Percentiles rank a stretch among this genome's conserved stretches.
Evolutionary conservation across 2,888 invertebrate species (phyloP).

Genomic region (Choreutis nemorana): DNA sequence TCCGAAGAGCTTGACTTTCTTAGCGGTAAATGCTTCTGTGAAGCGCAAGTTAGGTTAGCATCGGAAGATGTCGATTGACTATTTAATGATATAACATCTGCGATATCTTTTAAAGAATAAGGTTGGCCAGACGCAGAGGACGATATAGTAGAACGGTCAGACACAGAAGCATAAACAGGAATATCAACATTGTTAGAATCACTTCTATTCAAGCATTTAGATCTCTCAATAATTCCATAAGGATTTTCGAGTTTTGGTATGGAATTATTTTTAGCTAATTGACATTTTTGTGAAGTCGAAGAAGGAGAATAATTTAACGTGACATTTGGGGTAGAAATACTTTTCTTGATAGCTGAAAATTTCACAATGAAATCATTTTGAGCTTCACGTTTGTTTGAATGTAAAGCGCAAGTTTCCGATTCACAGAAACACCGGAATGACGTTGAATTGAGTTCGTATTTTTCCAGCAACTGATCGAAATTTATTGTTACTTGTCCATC

Average conservation of each 20-base stretch:
- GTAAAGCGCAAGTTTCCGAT: constrained; percentile 37
- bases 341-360: constrained; percentile 52
- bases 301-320: constrained; percentile 37
- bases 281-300: constrained; percentile 27
- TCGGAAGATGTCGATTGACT: constrained; percentile 36
- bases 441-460: constrained; percentile 31
- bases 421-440: constrained; percentile 58
- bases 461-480: constrained; percentile 27
- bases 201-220: constrained; percentile 17
- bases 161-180: constrained; percentile 34
- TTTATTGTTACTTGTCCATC: constrained; percentile 37
- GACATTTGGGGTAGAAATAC: constrained; percentile 56
- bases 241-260: constrained; percentile 49
- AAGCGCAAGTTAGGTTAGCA: constrained; percentile 40
- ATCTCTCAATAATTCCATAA: constrained; percentile 34
- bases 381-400: constrained; percentile 35
- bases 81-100: constrained; percentile 46
- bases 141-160: constrained; percentile 34
- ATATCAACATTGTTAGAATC: constrained; percentile 11
- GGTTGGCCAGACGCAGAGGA: constrained; percentile 35
- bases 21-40: constrained; percentile 38
- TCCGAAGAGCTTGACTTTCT: constrained; percentile 53
- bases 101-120: constrained; percentile 52
- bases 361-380: constrained; percentile 37
- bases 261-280: constrained; percentile 40